Evolutionary conservation across 2,113 vertebrate species (phyloP), one percentile per base, ranked within the genome.

Genomic region (Dunckerocampus dactyliophorus): DNA sequence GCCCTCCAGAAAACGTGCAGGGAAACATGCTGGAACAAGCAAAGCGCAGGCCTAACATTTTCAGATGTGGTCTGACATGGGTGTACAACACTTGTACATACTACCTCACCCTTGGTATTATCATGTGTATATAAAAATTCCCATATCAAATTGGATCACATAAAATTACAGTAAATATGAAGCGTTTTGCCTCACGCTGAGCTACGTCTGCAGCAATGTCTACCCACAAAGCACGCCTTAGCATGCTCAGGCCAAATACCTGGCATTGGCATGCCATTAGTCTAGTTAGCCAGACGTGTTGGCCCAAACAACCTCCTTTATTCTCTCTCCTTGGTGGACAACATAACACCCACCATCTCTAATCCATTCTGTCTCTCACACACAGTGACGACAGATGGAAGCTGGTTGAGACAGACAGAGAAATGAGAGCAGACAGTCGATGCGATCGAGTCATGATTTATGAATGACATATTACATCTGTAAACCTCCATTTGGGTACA

Each of bases 11-110:
- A 89, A 88, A 88, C 80, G 80, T 71, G 65, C 67, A 71, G 72
- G 71, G 77, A 57, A 81, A 73, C 87, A 84, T 47, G 79, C 77
- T 82, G 76, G 74, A 85, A 85, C 85, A 85, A 74, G 87, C 75
- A 67, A 58, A 34, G 70, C 45, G 14, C 54, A 74, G 72, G 66
- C 83, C 80, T 72, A 82, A 65, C 65, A 75, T 61, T 72, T 82
- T 85, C 75, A 82, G 79, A 84, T 83, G 88, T 81, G 81, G 85
- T 62, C 66, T 71, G 75, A 71, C 79, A 74, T 72, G 67, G 71
- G 68, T 58, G 60, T 34, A 64, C 1, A 0, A 72, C 9, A 53
- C 42, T 60, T 24, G 63, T 21, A 68, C 54, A 37, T 51, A 31
- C 7, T 47, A 37, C 46, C 71, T 17, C 56, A 47, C 31, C 6